phyloP scores from a whole-genome alignment of 2,113 vertebrate genomes.

The Nipponia nippon region DNA sequence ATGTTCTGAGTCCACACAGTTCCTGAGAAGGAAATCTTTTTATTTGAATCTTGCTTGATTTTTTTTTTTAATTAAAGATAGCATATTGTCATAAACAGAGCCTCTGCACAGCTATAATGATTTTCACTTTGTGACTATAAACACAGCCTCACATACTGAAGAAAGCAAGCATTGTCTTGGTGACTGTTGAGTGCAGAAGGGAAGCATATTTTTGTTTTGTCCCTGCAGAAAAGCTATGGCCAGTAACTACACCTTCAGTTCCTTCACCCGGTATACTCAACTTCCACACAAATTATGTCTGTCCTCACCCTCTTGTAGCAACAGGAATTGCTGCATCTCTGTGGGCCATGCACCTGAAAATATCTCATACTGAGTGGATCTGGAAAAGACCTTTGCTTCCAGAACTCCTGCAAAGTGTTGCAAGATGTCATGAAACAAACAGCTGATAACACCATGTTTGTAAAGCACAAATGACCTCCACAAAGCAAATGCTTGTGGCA shows the following conservation, averaged over 20 bases:
- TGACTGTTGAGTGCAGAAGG: not conserved
- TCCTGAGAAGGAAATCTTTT: conserved; percentile 18
- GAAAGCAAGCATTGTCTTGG: not conserved
- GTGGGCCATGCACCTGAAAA: not conserved
- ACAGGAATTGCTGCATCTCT: not conserved
- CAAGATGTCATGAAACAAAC: not conserved
- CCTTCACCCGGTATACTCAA: not conserved
- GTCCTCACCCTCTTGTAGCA: not conserved
- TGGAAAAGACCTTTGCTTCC: not conserved
- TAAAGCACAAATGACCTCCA: not conserved
- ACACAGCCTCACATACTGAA: not conserved
- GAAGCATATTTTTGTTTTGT: not conserved
- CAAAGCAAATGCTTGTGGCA: not conserved
- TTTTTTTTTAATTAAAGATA: not conserved
- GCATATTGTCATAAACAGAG: not conserved
- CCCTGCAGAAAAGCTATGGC: not conserved
- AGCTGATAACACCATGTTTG: not conserved
- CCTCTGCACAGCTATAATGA: not conserved
- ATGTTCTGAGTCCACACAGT: conserved; percentile 69
- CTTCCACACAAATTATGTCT: not conserved
- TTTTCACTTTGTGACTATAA: not conserved
- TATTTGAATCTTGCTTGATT: not conserved
- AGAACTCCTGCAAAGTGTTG: not conserved
- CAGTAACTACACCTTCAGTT: not conserved
- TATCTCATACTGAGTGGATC: not conserved